A percentile compares a stretch with the other conserved stretches of the same genome.
These are phyloP conservation scores for Trimorus sp. DNA, from an alignment of 2,888 invertebrate genomes.

Conservation along the genomic window DNA sequence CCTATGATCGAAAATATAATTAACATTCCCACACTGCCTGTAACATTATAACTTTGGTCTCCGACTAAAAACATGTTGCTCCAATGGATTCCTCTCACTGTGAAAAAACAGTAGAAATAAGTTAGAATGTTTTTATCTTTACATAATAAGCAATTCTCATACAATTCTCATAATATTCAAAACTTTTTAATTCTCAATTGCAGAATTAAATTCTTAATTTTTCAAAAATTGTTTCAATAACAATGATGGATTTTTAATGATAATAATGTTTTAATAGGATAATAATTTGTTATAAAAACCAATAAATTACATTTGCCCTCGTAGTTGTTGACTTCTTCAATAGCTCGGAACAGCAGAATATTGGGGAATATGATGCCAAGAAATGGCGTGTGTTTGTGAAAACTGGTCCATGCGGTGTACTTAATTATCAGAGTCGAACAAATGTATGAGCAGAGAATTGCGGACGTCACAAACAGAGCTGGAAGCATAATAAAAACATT, in stretches of 20 bases:
- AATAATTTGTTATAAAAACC: background rate
- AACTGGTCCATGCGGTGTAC: conserved; percentile 64
- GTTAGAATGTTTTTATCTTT: too few species aligned
- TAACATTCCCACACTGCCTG: conserved; percentile 84
- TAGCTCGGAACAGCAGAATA: conserved; percentile 73
- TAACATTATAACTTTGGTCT: conserved; percentile 68
- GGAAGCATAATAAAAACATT: conserved; percentile 34
- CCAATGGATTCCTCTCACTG: conserved; percentile 82
- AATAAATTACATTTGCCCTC: conserved; percentile 74
- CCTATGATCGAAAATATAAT: conserved; percentile 89
- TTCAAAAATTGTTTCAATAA: too few species aligned
- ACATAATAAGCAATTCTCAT: too few species aligned
- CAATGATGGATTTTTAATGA: too few species aligned
- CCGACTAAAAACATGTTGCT: conserved; percentile 80
- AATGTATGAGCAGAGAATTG: conserved; percentile 65
- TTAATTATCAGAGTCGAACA: conserved; percentile 68
- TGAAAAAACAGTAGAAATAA: conserved; percentile 34
- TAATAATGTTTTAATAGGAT: too few species aligned
- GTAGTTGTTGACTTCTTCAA: conserved; percentile 76
- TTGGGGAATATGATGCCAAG: conserved; percentile 78
- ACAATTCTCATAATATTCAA: too few species aligned
- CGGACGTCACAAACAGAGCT: conserved; percentile 68
- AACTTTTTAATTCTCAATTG: too few species aligned
- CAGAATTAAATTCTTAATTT: too few species aligned
- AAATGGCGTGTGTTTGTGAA: conserved; percentile 68